Evolutionary conservation across 92 coral and sea anemone species (phyloP), one percentile per base, ranked within the genome.

Genomic region (Chrysogorgia sp.): DNA sequence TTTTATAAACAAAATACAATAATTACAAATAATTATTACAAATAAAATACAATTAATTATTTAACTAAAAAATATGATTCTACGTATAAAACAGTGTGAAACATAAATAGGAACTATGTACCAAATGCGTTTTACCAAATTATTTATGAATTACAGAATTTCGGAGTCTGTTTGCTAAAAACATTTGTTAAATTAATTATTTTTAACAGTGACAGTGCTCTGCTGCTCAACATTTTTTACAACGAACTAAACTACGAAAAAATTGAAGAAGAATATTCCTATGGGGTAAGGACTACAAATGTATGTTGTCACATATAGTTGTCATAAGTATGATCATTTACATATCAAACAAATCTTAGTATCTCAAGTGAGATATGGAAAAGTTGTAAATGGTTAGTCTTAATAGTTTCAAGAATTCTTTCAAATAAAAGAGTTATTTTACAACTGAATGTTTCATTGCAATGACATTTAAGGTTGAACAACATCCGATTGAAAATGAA

Each of bases 191-290:
- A 49, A 2, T 49, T 49, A 15, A 32, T 56, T 56, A n/a, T 22
- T 56, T n/a, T 0, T 32, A 17, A 35, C 19, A 40, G 43, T 35
- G 72, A 65, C 1, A 65, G 47, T 5, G n/a, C 26, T 2, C n/a
- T 84, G 50, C 63, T 37, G 10, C 49, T 84, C 17, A 79, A 71
- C 25, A 58, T 84, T 37, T 84, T 85, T 71, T 85, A 58, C 71
- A 83, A 85, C 30, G 88, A 85, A 72, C 58, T 77, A 45, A 85
- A 84, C 74, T 78, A 71, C 48, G 81, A 85, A 62, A 75, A 47
- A 40, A 85, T 85, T 48, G 81, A 80, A 37, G 85, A 85, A 37
- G 19, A 34, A 25, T 43, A 56, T n/a, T 59, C 71, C 20, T 84
- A 78, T 34, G 84, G 45, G 63, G 84, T 77, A 49, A 64, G 83